These are phyloP conservation scores for Magallana nippona DNA, from an alignment of 2,888 invertebrate genomes.

Conservation along the genomic window DNA sequence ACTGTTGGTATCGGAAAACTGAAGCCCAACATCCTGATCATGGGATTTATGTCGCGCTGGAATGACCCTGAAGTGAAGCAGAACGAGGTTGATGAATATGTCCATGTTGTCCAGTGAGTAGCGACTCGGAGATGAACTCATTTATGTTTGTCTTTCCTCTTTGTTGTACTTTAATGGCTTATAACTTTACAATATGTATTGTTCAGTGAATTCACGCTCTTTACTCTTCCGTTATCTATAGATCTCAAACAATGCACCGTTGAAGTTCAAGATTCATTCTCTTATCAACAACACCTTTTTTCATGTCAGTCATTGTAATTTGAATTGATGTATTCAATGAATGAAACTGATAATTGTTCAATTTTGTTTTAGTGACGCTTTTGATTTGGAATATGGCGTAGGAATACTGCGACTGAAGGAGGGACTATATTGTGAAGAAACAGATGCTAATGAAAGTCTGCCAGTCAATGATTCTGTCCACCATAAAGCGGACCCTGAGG, in stretches of 20 bases:
- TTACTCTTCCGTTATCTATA: too few species aligned
- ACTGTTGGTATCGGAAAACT: conserved; percentile 94
- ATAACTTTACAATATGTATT: too few species aligned
- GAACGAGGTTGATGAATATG: conserved; percentile 90
- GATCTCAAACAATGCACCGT: too few species aligned
- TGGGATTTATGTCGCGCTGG: conserved; percentile 98
- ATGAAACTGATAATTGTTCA: too few species aligned
- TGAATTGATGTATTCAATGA: background rate
- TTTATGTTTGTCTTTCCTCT: too few species aligned
- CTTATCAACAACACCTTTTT: too few species aligned
- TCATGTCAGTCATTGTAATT: background rate
- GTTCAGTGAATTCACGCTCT: too few species aligned
- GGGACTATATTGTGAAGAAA: conserved; percentile 83
- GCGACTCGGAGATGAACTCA: too few species aligned
- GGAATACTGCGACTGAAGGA: conserved; percentile 93
- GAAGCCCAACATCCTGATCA: conserved; percentile 93
- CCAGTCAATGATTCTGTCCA: background rate
- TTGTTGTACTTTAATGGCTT: too few species aligned
- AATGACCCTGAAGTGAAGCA: conserved; percentile 84
- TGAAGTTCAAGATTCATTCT: too few species aligned
- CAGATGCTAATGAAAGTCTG: conserved; percentile 33
- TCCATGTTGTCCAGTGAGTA: conserved; percentile 96
- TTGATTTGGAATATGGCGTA: conserved; percentile 95
- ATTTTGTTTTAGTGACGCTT: conserved; percentile 86
- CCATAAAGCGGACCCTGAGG: conserved; percentile 40